These are phyloP conservation scores for Oostethus manadensis DNA, from an alignment of 2,113 vertebrate genomes.

Conservation along the genomic window DNA sequence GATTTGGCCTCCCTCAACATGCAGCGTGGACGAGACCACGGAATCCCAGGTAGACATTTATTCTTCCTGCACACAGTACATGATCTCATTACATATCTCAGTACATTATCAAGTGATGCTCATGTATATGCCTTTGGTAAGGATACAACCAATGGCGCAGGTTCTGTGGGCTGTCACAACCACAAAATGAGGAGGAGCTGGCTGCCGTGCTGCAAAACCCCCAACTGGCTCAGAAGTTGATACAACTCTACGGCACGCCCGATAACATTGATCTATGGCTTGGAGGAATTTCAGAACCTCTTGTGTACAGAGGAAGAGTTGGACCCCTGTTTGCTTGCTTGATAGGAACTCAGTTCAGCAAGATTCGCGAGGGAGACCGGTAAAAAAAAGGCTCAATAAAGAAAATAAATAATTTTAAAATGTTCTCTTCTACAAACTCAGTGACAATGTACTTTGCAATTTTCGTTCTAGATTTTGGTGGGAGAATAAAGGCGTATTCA, in stretches of 20 bases:
- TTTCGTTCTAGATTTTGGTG: slow-evolving; percentile 70
- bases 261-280: slow-evolving; percentile 71
- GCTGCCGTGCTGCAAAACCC: slow-evolving; percentile 48
- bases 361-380: slow-evolving; percentile 58
- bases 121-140: slow-evolving; percentile 2
- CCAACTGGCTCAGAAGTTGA: slow-evolving; percentile 35
- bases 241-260: slow-evolving; percentile 56
- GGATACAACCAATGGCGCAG: slow-evolving; percentile 68
- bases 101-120: not conserved
- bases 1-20: slow-evolving; percentile 79
- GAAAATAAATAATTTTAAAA: too few relatives aligned
- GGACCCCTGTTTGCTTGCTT: slow-evolving; percentile 73
- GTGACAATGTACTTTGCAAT: not conserved
- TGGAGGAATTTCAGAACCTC: slow-evolving; percentile 65
- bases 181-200: slow-evolving; percentile 27
- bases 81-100: too few relatives aligned
- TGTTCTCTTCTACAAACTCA: not conserved
- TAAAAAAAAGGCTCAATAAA: slow-evolving; percentile 20
- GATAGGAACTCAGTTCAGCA: slow-evolving; percentile 61
- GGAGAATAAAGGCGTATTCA: slow-evolving; percentile 66
- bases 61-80: not conserved
- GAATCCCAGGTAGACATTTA: slow-evolving; percentile 22
- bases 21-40: slow-evolving; percentile 78
- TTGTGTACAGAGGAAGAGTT: slow-evolving; percentile 67
- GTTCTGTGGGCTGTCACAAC: slow-evolving; percentile 62